phyloP scores from a whole-genome alignment of 2,888 invertebrate species.

The Busseola fusca region DNA sequence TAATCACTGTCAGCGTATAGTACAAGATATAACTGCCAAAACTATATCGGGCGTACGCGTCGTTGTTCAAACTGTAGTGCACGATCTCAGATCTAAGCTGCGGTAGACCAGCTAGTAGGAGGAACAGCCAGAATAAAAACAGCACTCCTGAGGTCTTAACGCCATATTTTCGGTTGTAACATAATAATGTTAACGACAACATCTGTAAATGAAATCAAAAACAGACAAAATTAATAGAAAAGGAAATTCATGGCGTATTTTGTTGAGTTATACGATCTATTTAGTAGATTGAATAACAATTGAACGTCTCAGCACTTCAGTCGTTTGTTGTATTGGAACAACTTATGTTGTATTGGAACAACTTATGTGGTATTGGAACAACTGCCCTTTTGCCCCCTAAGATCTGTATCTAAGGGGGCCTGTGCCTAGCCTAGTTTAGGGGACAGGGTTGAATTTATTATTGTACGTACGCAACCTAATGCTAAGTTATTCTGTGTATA shows the following conservation, averaged over 20 bases:
- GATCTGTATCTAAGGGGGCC: too few species aligned
- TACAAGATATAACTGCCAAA: constrained; percentile 94
- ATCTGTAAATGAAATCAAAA: constrained; percentile 85
- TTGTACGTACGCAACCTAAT: too few species aligned
- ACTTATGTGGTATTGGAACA: constrained; percentile 9
- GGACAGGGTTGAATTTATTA: too few species aligned
- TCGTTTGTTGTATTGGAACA: constrained; percentile 4
- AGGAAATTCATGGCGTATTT: neutral
- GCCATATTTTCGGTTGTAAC: constrained; percentile 94
- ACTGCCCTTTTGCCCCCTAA: too few species aligned
- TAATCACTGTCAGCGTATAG: constrained; percentile 91
- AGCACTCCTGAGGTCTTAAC: constrained; percentile 95
- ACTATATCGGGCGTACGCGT: constrained; percentile 89
- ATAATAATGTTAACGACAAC: constrained; percentile 91
- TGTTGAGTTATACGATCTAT: neutral
- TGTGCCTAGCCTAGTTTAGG: too few species aligned
- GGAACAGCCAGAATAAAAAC: constrained; percentile 96
- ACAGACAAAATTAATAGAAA: neutral
- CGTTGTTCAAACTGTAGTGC: constrained; percentile 74
- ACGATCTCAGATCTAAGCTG: constrained; percentile 91
- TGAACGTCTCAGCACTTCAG: neutral
- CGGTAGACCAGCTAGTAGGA: constrained; percentile 92
- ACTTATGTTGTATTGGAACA: constrained; percentile 10
- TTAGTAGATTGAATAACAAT: constrained; percentile 11
- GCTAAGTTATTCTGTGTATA: too few species aligned